Percentiles rank a stretch among this genome's conserved stretches.
phyloP scores from a whole-genome alignment of 2,888 invertebrate genomes.

The Drosophila mercatorum region DNA sequence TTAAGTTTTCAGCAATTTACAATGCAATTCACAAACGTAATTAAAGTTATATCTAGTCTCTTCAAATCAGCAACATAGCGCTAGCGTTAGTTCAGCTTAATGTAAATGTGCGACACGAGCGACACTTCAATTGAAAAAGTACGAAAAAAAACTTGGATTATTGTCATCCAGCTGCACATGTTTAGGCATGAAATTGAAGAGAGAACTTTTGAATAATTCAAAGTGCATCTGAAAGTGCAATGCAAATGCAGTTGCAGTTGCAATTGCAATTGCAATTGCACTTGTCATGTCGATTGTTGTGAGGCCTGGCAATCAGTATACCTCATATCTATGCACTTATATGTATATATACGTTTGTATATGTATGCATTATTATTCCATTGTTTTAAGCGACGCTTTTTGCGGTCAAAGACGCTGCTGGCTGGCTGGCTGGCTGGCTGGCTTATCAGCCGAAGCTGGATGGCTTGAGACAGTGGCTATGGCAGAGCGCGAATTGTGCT shows the following conservation, averaged over 20 bases:
- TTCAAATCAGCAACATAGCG: constrained; percentile 1
- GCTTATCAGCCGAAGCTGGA: constrained; percentile 48
- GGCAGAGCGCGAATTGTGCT: constrained; percentile 69
- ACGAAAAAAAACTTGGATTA: neutral
- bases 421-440: neutral
- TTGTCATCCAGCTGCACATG: constrained; percentile 3
- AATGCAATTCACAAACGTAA: neutral
- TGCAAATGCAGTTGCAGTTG: constrained; percentile 16
- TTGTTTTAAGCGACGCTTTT: constrained; percentile 33
- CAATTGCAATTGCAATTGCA: constrained; percentile 32
- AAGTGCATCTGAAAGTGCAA: constrained; percentile 45
- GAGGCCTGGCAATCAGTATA: constrained; percentile 27
- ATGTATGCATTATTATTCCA: constrained; percentile 17
- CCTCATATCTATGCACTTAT: constrained; percentile 8
- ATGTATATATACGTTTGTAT: neutral
- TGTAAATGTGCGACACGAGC: constrained; percentile 1
- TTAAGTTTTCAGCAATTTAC: too few species aligned
- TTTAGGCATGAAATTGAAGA: neutral
- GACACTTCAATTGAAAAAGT: constrained; percentile 7
- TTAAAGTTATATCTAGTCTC: neutral
- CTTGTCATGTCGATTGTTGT: constrained; percentile 27
- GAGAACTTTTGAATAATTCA: constrained; percentile 53
- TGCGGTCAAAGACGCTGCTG: constrained; percentile 44
- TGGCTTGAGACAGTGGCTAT: constrained; percentile 1
- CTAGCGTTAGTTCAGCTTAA: constrained; percentile 1